Evolutionary conservation across 2,888 invertebrate genomes (phyloP), one percentile per base, ranked within the genome.

Genomic region (Apodemia duryi): DNA sequence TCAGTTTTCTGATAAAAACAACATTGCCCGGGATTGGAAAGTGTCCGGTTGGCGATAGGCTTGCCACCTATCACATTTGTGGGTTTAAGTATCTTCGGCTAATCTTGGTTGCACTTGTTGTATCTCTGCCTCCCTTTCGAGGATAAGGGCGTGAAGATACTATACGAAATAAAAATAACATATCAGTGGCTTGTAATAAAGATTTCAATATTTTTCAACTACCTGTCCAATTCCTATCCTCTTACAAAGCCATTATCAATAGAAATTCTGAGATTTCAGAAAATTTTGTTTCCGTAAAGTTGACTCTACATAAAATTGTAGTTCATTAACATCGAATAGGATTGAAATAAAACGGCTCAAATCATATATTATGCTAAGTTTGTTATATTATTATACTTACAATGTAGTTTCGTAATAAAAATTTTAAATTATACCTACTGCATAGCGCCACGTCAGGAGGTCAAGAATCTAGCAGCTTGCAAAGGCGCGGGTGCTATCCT

Each of bases 361-460:
- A 5, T 43, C 43, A 11, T 43, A 43, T 43, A n/a, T 4, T n/a
- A 49, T 49, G 11, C 11, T 6, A 2, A n/a, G 6, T n/a, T n/a
- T 49, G n/a, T 49, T 49, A 49, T 49, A 21, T 49, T n/a, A 49
- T 21, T 49, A 6, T n/a, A n/a, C 1, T 49, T n/a, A 49, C 49
- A 49, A 49, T 6, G n/a, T 49, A 49, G n/a, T 49, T n/a, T n/a
- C 13, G 69, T 68, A 71, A 72, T 76, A 73, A 76, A 76, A 73
- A 21, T 21, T 70, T 66, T 72, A 75, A 76, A 75, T 77, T 75
- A 73, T 54, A 54, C 21, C 21, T 21, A 21, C 49, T 49, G n/a
- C 29, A 11, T 32, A 57, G 57, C 57, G 29, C 74, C 73, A 73
- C 74, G 70, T 70, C 68, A 71, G 73, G 74, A 78, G 73, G 80